These are phyloP conservation scores for Andrena praecox DNA, from an alignment of 2,888 invertebrate species.

Conservation along the genomic window DNA sequence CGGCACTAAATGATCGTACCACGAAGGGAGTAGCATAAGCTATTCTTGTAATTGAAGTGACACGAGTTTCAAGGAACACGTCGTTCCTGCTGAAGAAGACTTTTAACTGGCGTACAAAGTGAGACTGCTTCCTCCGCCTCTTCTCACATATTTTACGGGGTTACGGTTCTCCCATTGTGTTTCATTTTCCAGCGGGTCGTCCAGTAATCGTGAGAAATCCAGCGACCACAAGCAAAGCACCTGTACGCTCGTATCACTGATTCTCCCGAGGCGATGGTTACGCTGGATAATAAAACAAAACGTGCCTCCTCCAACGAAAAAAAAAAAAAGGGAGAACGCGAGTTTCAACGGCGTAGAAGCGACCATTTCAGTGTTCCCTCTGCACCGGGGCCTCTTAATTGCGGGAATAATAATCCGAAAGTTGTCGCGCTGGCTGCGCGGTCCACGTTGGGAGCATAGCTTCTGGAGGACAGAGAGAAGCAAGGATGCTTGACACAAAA, in stretches of 20 bases:
- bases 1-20: too few relatives aligned
- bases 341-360: conserved; percentile 37
- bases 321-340: conserved; percentile 11
- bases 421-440: conserved; percentile 58
- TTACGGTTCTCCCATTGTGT: conserved; percentile 61
- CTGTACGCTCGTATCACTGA: conserved; percentile 44
- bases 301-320: conserved; percentile 43
- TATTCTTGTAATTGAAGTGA: conserved; percentile 5
- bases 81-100: conserved; percentile 13
- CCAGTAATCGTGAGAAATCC: conserved; percentile 71
- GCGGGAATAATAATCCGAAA: conserved; percentile 69
- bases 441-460: conserved; percentile 22
- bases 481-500: conserved; percentile 65
- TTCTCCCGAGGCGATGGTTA: conserved; percentile 64
- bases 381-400: conserved; percentile 63
- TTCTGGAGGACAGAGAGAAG: conserved; percentile 28
- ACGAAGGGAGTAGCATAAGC: too few relatives aligned
- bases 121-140: conserved; percentile 47
- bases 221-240: conserved; percentile 25
- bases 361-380: conserved; percentile 32
- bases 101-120: conserved; percentile 21
- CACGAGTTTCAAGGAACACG: neutral
- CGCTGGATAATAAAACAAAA: conserved; percentile 67
- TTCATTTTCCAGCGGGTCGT: conserved; percentile 58
- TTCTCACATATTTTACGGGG: conserved; percentile 61